phyloP scores from a whole-genome alignment of 2,888 invertebrate species.

The Aspidapion aeneum region DNA sequence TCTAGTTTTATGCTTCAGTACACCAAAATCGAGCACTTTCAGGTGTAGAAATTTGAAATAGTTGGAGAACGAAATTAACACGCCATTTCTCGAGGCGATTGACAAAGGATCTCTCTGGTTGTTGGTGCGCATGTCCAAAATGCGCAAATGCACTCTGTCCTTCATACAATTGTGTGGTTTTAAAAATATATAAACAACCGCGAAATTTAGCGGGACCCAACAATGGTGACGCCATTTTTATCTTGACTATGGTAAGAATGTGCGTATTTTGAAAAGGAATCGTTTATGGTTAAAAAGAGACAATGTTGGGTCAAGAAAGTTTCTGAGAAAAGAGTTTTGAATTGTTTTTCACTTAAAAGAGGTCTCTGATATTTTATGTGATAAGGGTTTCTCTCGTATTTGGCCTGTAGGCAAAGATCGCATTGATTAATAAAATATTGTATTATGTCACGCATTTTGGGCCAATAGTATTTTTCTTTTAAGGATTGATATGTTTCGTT shows the following conservation, averaged over 20 bases:
- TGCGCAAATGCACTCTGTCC: too few relatives aligned
- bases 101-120: too few relatives aligned
- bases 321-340: slow-evolving; percentile 9
- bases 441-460: slow-evolving; percentile 5
- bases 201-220: too few relatives aligned
- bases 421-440: slow-evolving; percentile 3
- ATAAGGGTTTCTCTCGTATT: slow-evolving; percentile 12
- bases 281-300: slow-evolving; percentile 4
- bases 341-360: slow-evolving; percentile 5
- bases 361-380: slow-evolving; percentile 2
- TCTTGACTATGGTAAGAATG: slow-evolving; percentile 5
- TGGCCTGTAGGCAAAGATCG: slow-evolving; percentile 5
- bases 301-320: slow-evolving; percentile 3
- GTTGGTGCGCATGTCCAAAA: too few relatives aligned
- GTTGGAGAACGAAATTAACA: too few relatives aligned
- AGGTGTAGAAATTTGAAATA: too few relatives aligned
- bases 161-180: too few relatives aligned
- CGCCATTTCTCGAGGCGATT: too few relatives aligned
- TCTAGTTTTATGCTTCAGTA: too few relatives aligned
- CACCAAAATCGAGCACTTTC: too few relatives aligned
- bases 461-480: slow-evolving; percentile 12
- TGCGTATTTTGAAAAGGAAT: slow-evolving; percentile 9
- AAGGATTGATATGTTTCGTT: slow-evolving; percentile 38
- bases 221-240: slow-evolving; percentile 6
- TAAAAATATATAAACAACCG: too few relatives aligned